Evolutionary conservation across 2,113 vertebrate species (phyloP).

Genomic region (Murina feae): DNA sequence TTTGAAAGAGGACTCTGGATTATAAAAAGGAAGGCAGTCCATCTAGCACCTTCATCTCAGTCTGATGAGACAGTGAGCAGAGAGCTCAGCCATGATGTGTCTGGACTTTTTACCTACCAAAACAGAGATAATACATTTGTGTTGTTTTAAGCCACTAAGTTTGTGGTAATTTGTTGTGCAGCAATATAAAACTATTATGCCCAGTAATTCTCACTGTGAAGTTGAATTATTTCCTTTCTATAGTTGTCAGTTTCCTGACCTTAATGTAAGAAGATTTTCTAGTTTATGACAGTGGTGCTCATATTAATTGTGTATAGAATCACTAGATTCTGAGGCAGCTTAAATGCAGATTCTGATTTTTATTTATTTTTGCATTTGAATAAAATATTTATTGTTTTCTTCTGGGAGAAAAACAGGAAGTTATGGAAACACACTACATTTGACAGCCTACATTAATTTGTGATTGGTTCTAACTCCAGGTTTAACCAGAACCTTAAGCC

Average conservation of each 20-base stretch:
- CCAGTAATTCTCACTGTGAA: background rate
- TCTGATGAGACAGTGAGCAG: background rate
- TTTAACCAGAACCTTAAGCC: constrained; percentile 54
- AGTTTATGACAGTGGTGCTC: background rate
- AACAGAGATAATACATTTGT: background rate
- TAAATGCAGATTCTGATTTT: background rate
- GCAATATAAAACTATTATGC: background rate
- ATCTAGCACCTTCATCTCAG: background rate
- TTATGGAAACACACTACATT: constrained; percentile 55
- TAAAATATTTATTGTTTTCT: constrained; percentile 61
- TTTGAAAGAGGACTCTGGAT: background rate
- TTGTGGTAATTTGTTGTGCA: background rate
- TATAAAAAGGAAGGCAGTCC: background rate
- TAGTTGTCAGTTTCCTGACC: background rate
- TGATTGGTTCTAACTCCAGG: constrained; percentile 63
- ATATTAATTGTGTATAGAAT: background rate
- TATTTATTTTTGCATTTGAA: background rate
- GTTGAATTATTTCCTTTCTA: background rate
- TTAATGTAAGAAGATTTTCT: background rate
- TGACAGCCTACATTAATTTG: constrained; percentile 50
- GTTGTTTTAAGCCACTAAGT: background rate
- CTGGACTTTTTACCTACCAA: background rate
- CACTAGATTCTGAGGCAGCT: background rate
- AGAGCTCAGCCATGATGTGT: background rate
- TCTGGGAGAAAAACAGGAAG: constrained; percentile 58